phyloP scores from a whole-genome alignment of 1,140 invertebrate species.

The Leptestheria dahalacensis region DNA sequence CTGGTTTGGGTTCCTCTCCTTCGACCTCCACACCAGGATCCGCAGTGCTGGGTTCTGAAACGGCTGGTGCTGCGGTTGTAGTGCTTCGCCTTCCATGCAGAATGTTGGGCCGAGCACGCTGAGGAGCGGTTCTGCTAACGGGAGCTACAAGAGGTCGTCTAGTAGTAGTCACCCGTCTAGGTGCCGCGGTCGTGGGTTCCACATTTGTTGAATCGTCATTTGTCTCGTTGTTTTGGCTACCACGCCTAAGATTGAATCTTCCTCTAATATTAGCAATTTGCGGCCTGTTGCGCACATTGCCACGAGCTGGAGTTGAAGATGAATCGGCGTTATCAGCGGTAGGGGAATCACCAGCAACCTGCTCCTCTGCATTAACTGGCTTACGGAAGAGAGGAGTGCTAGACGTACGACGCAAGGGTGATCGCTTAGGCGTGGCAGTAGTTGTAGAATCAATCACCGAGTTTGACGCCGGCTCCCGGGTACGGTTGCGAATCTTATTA shows the following conservation, averaged over 20 bases:
- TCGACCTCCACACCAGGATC: too few relatives aligned
- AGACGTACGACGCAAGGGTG: neutral
- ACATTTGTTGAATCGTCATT: neutral
- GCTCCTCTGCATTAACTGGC: neutral
- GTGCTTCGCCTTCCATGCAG: constrained; percentile 4
- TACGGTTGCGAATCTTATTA: neutral
- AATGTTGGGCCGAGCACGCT: neutral
- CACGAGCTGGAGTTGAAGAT: neutral
- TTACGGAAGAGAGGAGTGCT: neutral
- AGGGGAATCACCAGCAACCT: neutral
- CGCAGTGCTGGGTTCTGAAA: neutral
- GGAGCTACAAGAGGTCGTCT: neutral
- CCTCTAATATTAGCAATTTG: neutral
- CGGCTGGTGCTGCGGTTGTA: neutral
- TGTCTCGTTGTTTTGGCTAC: constrained; percentile 4
- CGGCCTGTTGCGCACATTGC: neutral
- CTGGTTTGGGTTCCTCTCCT: too few relatives aligned
- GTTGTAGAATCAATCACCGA: neutral
- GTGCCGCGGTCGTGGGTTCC: neutral
- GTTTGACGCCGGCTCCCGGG: neutral
- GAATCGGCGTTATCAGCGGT: neutral
- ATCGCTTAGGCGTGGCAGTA: neutral
- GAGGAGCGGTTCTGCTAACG: neutral
- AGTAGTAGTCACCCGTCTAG: neutral
- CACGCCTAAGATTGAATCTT: neutral